Conservation (phyloP, 2,113 vertebrate genomes). For the Atractosteus spatula region DNA sequence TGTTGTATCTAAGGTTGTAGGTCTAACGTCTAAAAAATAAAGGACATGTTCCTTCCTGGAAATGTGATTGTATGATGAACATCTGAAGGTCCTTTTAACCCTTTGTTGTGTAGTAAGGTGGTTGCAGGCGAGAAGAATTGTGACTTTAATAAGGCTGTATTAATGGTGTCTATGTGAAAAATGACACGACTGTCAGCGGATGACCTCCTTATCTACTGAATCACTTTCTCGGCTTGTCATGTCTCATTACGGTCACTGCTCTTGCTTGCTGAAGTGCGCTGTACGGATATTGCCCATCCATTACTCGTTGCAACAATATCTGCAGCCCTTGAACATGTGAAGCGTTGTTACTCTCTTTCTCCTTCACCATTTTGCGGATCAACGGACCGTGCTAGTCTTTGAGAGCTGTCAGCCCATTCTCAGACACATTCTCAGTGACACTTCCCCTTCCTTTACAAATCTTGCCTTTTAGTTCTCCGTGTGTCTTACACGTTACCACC, state of each 20-base stretch:
- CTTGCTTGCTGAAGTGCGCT: conserved; percentile 5
- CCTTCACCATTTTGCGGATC: not conserved
- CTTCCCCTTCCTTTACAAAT: too few species aligned
- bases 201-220: conserved; percentile 22
- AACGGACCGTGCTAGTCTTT: not conserved
- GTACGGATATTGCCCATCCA: conserved; percentile 7
- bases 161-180: conserved; percentile 13
- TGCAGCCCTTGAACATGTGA: conserved; percentile 10
- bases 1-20: too few species aligned
- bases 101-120: too few species aligned
- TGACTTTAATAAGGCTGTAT: not conserved
- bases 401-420: not conserved
- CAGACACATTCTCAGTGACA: not conserved
- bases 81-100: too few species aligned
- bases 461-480: too few species aligned
- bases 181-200: conserved; percentile 1
- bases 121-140: too few species aligned
- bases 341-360: not conserved
- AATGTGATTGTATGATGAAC: too few species aligned
- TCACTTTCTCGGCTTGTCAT: conserved; percentile 20
- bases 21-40: too few species aligned
- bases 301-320: conserved; percentile 10
- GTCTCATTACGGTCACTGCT: conserved; percentile 24
- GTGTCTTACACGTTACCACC: too few species aligned
- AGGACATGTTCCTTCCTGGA: too few species aligned